Percentiles rank a stretch among this genome's conserved stretches.
Evolutionary conservation across 2,113 vertebrate genomes (phyloP).

Genomic region (Notiomystis cincta): DNA sequence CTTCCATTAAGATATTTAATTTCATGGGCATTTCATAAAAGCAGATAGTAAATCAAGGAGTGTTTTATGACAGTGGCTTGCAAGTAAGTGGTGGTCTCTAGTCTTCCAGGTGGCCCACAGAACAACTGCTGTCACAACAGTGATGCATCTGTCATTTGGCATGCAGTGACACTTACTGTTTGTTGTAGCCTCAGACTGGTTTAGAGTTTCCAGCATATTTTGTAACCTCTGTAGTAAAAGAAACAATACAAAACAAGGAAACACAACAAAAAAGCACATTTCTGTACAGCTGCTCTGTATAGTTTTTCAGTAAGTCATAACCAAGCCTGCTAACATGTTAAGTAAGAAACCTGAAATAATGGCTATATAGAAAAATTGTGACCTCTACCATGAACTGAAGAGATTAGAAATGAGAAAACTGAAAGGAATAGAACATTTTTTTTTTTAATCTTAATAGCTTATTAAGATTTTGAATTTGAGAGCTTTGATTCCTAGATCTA

Average conservation of each 20-base stretch:
- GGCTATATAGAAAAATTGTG: neutral
- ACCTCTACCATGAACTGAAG: neutral
- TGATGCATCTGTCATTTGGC: neutral
- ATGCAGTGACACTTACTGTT: neutral
- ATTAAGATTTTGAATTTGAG: neutral
- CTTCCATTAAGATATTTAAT: neutral
- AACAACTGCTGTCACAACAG: neutral
- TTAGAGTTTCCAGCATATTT: neutral
- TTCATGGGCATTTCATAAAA: neutral
- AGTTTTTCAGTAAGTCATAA: neutral
- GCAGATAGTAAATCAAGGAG: neutral
- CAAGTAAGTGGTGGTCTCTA: neutral
- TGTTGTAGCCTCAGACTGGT: neutral
- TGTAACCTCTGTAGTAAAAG: neutral
- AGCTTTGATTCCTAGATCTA: neutral
- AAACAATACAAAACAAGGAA: neutral
- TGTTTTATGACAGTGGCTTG: neutral
- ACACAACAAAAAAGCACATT: neutral
- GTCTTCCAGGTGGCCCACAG: conserved; percentile 6
- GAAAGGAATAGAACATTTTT: neutral
- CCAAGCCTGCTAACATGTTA: neutral
- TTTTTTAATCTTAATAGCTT: neutral
- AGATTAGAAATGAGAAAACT: neutral
- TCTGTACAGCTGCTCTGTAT: neutral
- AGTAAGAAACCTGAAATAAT: neutral